A percentile compares a stretch with the other conserved stretches of the same genome.
Evolutionary conservation across 2,888 invertebrate genomes (phyloP).

Genomic region (Xanthorhoe designata): DNA sequence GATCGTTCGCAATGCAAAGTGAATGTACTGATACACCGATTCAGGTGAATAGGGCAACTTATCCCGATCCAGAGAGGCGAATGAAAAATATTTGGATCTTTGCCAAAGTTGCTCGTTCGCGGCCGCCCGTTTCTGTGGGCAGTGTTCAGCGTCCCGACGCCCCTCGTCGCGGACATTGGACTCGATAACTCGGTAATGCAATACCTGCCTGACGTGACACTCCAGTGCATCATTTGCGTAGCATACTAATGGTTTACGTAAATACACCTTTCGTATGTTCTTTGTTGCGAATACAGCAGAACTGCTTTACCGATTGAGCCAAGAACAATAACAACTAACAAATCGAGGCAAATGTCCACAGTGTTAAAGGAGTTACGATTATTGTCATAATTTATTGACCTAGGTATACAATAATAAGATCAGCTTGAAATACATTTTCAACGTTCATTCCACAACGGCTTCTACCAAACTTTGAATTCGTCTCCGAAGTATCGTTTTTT

Average conservation of each 20-base stretch:
- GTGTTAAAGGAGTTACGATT: neutral
- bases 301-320: constrained; percentile 19
- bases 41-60: constrained; percentile 81
- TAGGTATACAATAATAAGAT: neutral
- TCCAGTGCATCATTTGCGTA: constrained; percentile 56
- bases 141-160: constrained; percentile 50
- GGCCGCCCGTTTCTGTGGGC: constrained; percentile 50
- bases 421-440: neutral
- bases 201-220: constrained; percentile 53
- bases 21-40: constrained; percentile 69
- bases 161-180: constrained; percentile 58
- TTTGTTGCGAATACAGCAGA: constrained; percentile 16
- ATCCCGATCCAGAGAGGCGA: constrained; percentile 72
- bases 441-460: neutral
- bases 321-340: constrained; percentile 4
- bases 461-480: neutral
- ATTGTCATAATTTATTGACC: neutral
- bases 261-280: constrained; percentile 12
- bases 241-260: constrained; percentile 32
- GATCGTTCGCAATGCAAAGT: constrained; percentile 37
- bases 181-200: constrained; percentile 69
- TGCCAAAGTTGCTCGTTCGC: constrained; percentile 74
- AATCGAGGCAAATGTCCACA: constrained; percentile 9
- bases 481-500: neutral
- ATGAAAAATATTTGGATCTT: constrained; percentile 78